Evolutionary conservation across 2,797 vertebrate genomes (phyloP).

Genomic region (Phoebastria nigripes): DNA sequence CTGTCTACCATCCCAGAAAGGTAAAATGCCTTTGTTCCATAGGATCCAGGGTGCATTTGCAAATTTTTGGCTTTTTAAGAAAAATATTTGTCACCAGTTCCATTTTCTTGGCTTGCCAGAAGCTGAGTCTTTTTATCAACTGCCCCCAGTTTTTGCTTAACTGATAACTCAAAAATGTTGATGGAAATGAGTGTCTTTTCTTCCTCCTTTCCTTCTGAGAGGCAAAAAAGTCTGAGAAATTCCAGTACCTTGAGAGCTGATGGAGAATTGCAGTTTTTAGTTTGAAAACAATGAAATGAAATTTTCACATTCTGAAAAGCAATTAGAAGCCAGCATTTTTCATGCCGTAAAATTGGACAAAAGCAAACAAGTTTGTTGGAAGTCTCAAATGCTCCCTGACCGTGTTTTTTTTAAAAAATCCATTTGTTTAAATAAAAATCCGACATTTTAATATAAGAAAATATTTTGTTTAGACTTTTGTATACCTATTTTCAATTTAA

Average conservation of each 20-base stretch:
- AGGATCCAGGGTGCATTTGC: neutral
- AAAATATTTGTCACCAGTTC: neutral
- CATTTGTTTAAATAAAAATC: neutral
- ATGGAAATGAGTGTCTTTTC: neutral
- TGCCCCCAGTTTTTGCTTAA: neutral
- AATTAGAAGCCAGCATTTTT: neutral
- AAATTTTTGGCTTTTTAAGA: neutral
- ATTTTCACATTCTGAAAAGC: neutral
- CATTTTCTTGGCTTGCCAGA: neutral
- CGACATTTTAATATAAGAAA: neutral
- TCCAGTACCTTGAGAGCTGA: neutral
- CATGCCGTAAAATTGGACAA: neutral
- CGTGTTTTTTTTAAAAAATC: accelerated
- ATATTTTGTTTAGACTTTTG: conserved; percentile 5
- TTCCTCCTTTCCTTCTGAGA: neutral
- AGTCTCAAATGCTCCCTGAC: neutral
- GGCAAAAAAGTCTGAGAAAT: neutral
- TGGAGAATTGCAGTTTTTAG: neutral
- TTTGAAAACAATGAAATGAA: neutral
- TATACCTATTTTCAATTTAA: neutral
- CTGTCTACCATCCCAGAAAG: neutral
- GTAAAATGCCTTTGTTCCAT: neutral
- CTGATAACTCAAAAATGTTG: neutral
- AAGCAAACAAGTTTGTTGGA: neutral
- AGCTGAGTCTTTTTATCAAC: neutral